phyloP scores from a whole-genome alignment of 2,113 vertebrate genomes.

The Lepus americanus region DNA sequence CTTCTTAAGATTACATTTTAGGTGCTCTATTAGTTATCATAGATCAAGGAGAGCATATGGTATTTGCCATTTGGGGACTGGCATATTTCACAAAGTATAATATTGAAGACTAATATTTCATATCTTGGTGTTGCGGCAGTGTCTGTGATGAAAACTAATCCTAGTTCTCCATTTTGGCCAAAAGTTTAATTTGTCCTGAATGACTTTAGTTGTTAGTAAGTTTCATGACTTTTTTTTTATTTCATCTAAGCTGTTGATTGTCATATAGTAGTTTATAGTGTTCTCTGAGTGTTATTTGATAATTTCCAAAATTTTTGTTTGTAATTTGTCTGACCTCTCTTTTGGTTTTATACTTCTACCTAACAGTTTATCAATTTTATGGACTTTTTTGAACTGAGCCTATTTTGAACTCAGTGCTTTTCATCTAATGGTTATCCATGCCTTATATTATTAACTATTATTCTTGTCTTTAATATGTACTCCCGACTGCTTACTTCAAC shows the following conservation, averaged over 20 bases:
- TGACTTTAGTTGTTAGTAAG: neutral
- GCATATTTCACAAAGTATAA: too few relatives aligned
- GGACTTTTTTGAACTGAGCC: neutral
- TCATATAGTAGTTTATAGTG: neutral
- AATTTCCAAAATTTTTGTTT: neutral
- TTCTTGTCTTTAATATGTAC: neutral
- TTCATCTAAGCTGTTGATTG: neutral
- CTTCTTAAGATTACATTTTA: too few relatives aligned
- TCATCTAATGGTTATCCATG: neutral
- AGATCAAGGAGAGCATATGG: too few relatives aligned
- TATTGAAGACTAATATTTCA: neutral
- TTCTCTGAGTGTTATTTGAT: neutral
- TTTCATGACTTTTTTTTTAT: neutral
- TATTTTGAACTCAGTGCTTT: conserved; percentile 1
- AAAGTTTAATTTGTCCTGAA: neutral
- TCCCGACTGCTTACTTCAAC: neutral
- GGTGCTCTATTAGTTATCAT: too few relatives aligned
- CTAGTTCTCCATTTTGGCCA: neutral
- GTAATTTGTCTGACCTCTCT: neutral
- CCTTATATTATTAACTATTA: neutral
- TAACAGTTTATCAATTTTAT: neutral
- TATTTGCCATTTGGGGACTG: too few relatives aligned
- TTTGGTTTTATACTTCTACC: conserved; percentile 1
- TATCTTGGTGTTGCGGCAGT: neutral
- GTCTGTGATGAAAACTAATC: neutral